A percentile compares a stretch with the other conserved stretches of the same genome.
phyloP scores from a whole-genome alignment of 2,888 invertebrate genomes.

The Hirtodrosophila cameraria region DNA sequence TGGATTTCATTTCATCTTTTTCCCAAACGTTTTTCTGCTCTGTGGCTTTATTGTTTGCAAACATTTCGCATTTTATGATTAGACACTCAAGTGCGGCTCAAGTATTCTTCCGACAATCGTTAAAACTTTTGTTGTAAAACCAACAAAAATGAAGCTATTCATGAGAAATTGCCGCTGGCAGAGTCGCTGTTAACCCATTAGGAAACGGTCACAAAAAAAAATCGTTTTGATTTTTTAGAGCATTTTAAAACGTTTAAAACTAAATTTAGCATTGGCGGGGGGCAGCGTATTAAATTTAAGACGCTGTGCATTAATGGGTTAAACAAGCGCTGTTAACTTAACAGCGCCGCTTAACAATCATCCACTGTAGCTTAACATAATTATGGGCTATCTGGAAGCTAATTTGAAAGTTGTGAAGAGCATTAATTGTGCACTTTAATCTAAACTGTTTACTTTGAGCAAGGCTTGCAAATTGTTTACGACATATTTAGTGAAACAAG shows the following conservation, averaged over 20 bases:
- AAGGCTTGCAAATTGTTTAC: constrained; percentile 10
- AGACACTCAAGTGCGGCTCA: constrained; percentile 66
- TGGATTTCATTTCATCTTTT: constrained; percentile 49
- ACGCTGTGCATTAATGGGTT: too few species aligned
- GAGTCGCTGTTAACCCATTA: too few species aligned
- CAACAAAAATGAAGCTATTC: constrained; percentile 21
- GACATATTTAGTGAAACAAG: constrained; percentile 1
- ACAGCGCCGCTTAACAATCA: constrained; percentile 24
- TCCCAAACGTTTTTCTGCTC: constrained; percentile 55
- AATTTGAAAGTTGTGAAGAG: constrained; percentile 8
- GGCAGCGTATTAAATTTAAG: too few species aligned
- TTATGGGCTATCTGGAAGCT: constrained; percentile 13
- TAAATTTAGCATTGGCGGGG: too few species aligned
- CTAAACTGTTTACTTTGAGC: constrained; percentile 43
- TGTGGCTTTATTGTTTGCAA: constrained; percentile 68
- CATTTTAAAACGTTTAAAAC: too few species aligned
- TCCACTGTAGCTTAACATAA: constrained; percentile 29
- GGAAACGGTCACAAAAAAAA: too few species aligned
- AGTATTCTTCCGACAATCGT: constrained; percentile 75
- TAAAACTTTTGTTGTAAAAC: constrained; percentile 39
- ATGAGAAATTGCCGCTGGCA: constrained; percentile 20
- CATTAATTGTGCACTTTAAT: constrained; percentile 59
- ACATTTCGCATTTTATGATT: constrained; percentile 70
- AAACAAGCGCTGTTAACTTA: constrained; percentile 25
- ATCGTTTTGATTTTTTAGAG: too few species aligned